Percentiles rank a stretch among this genome's conserved stretches.
phyloP scores from a whole-genome alignment of 2,888 invertebrate genomes.

The Drosophila affinis region DNA sequence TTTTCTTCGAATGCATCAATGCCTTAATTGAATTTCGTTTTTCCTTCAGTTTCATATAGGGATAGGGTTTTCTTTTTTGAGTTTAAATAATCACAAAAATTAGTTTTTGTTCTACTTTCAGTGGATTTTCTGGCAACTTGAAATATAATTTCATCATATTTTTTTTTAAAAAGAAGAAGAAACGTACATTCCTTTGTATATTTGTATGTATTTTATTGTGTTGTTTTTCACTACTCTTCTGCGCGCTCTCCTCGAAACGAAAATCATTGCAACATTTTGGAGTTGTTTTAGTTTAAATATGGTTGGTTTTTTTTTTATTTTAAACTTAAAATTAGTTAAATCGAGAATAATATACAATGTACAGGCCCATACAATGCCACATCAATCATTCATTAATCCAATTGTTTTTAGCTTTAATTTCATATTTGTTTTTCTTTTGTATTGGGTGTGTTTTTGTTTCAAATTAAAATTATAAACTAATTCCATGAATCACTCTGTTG shows the following conservation, averaged over 20 bases:
- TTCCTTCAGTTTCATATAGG: conserved; percentile 47
- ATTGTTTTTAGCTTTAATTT: conserved; percentile 30
- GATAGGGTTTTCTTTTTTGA: conserved; percentile 27
- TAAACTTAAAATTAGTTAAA: conserved; percentile 73
- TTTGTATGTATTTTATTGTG: not conserved
- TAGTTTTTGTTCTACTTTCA: conserved; percentile 38
- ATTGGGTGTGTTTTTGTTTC: not conserved
- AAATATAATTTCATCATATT: conserved; percentile 42
- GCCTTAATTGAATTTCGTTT: conserved; percentile 69
- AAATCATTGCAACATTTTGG: conserved; percentile 24
- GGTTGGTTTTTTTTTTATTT: conserved; percentile 42
- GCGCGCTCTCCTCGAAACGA: not conserved
- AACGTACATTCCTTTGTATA: not conserved
- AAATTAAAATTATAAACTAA: conserved; percentile 12
- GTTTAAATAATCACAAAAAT: conserved; percentile 61
- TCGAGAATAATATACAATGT: conserved; percentile 54
- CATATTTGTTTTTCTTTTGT: not conserved
- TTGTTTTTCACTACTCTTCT: not conserved
- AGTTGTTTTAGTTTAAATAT: conserved; percentile 30
- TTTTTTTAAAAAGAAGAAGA: conserved; percentile 14
- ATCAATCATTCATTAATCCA: conserved; percentile 3
- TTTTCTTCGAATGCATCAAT: conserved; percentile 52
- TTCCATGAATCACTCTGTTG: conserved; percentile 18
- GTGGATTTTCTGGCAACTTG: conserved; percentile 38
- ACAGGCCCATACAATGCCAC: conserved; percentile 34